These are phyloP conservation scores for Charanyca ferruginea DNA, from an alignment of 2,888 invertebrate genomes.

Conservation along the genomic window DNA sequence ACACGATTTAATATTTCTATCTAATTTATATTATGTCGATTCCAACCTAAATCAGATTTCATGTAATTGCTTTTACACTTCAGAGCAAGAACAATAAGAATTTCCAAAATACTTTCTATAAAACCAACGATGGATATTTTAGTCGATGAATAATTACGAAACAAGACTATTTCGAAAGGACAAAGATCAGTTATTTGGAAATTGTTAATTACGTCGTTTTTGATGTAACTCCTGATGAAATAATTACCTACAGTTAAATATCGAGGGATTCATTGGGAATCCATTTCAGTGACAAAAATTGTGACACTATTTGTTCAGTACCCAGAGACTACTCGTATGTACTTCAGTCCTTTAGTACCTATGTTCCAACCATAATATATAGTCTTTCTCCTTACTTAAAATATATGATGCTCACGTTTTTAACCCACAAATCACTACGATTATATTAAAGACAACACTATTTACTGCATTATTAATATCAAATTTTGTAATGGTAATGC, in stretches of 20 bases:
- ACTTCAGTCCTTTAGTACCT: not conserved
- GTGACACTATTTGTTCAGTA: not conserved
- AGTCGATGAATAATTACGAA: conserved; percentile 6
- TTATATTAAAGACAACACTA: too few species aligned
- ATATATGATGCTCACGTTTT: too few species aligned
- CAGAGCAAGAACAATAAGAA: conserved; percentile 24
- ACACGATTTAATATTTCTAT: conserved; percentile 1
- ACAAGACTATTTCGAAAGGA: conserved; percentile 1
- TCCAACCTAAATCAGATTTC: conserved; percentile 20
- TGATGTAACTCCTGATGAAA: conserved; percentile 8
- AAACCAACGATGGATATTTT: not conserved
- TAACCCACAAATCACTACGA: too few species aligned
- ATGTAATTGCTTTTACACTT: conserved; percentile 33
- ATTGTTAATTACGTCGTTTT: conserved; percentile 5
- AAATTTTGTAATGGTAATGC: too few species aligned
- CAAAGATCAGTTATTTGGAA: conserved; percentile 22
- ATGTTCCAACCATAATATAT: not conserved
- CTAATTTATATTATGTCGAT: conserved; percentile 5
- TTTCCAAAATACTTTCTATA: not conserved
- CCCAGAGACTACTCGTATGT: not conserved
- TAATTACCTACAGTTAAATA: conserved; percentile 12
- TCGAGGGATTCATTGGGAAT: not conserved
- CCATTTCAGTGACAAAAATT: not conserved
- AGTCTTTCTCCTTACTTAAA: too few species aligned
- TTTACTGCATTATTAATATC: too few species aligned